phyloP scores from a whole-genome alignment of 2,888 invertebrate genomes.

The Andrena fulva region DNA sequence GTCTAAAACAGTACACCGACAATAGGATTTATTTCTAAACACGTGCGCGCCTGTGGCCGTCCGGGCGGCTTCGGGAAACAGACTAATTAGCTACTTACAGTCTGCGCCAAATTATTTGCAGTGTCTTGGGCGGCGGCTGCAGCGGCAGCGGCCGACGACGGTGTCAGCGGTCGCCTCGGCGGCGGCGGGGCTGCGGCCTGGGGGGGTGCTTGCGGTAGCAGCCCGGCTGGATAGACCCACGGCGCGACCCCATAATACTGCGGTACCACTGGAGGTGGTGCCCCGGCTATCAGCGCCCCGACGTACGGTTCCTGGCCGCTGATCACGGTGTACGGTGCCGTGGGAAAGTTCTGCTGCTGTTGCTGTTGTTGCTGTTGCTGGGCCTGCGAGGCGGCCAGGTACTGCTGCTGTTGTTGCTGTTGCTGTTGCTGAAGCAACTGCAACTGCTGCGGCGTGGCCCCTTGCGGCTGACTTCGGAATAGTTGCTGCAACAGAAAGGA shows the following conservation, averaged over 20 bases:
- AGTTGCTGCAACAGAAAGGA: constrained; percentile 90
- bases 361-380: constrained; percentile 92
- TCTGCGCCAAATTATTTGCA: constrained; percentile 85
- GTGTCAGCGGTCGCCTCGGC: constrained; percentile 91
- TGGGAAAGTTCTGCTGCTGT: constrained; percentile 92
- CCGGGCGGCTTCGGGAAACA: not conserved
- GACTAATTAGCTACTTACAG: constrained; percentile 74
- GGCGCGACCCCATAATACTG: constrained; percentile 97
- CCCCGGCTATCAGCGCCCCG: constrained; percentile 92
- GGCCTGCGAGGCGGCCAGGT: constrained; percentile 89
- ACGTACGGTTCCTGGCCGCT: constrained; percentile 94
- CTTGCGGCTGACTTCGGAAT: constrained; percentile 93
- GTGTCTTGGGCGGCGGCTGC: constrained; percentile 87
- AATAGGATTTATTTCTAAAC: constrained; percentile 66
- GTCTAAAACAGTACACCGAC: constrained; percentile 16
- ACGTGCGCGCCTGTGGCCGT: constrained; percentile 4
- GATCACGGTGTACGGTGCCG: constrained; percentile 95
- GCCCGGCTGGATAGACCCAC: constrained; percentile 96
- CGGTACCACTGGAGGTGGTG: constrained; percentile 88
- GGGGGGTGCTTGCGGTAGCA: constrained; percentile 88
- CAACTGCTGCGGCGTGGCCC: constrained; percentile 87
- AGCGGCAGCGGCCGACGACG: constrained; percentile 89
- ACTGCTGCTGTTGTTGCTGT: constrained; percentile 88
- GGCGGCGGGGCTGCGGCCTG: constrained; percentile 87
- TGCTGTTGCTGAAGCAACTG: constrained; percentile 88